A percentile compares a stretch with the other conserved stretches of the same genome.
Evolutionary conservation across 2,888 invertebrate genomes (phyloP).

Genomic region (Furcula furcula): DNA sequence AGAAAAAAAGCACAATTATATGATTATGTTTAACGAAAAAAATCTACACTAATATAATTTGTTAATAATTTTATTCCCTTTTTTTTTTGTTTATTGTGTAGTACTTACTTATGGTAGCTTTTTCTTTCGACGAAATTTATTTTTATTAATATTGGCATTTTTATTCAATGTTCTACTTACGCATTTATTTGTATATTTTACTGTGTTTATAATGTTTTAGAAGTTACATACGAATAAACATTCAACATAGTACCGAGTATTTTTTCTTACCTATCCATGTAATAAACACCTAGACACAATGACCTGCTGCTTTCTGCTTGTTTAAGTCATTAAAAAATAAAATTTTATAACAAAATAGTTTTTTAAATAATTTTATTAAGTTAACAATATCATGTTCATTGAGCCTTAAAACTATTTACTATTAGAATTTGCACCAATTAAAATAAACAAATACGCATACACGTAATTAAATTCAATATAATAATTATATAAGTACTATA

Average conservation of each 20-base stretch:
- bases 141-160: slow-evolving; percentile 63
- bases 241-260: slow-evolving; percentile 67
- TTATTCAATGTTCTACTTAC: slow-evolving; percentile 58
- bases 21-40: slow-evolving; percentile 62
- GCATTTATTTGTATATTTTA: slow-evolving; percentile 79
- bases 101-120: slow-evolving; percentile 42
- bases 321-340: no score
- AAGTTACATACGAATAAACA: slow-evolving; percentile 77
- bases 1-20: slow-evolving; percentile 72
- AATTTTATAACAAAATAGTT: not conserved
- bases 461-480: not conserved
- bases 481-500: not conserved
- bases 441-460: not conserved
- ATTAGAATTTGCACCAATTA: slow-evolving; percentile 19
- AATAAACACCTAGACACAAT: not conserved
- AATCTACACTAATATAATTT: slow-evolving; percentile 71
- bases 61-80: slow-evolving; percentile 72
- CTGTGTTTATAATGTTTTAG: slow-evolving; percentile 78
- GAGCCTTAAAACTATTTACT: slow-evolving; percentile 20
- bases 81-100: slow-evolving; percentile 57
- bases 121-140: slow-evolving; percentile 52
- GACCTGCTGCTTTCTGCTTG: no score
- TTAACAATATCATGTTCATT: slow-evolving; percentile 21
- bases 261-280: slow-evolving; percentile 21
- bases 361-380: slow-evolving; percentile 15